Percentiles rank a stretch among this genome's conserved stretches.
Evolutionary conservation across 1,140 invertebrate genomes (phyloP).

Genomic region (Bombus haemorrhoidalis): DNA sequence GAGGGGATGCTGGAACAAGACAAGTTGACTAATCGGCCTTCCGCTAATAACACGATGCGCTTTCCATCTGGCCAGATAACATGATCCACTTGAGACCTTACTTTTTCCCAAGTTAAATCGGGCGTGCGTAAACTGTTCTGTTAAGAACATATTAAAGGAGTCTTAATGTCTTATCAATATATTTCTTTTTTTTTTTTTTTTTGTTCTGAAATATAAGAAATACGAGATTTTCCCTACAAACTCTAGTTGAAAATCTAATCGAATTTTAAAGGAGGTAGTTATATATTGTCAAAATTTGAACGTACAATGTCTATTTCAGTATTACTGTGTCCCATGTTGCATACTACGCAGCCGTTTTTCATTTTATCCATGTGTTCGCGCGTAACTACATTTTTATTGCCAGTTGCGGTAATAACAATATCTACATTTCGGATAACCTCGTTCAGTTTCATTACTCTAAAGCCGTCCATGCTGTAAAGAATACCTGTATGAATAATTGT

Average conservation of each 20-base stretch:
- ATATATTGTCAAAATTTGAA: conserved; percentile 62
- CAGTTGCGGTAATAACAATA: conserved; percentile 97
- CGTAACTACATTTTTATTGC: conserved; percentile 98
- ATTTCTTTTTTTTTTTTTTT: conserved; percentile 30
- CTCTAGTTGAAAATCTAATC: conserved; percentile 29
- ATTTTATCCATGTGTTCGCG: conserved; percentile 98
- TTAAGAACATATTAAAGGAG: conserved; percentile 73
- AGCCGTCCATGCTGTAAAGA: conserved; percentile 96
- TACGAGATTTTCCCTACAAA: conserved; percentile 44
- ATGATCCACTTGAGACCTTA: conserved; percentile 98
- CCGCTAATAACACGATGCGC: conserved; percentile 95
- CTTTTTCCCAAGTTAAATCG: conserved; percentile 98
- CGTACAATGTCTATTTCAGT: conserved; percentile 98
- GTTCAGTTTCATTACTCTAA: conserved; percentile 96
- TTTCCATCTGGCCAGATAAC: conserved; percentile 98
- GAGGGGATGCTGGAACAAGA: conserved; percentile 98
- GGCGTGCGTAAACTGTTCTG: conserved; percentile 96
- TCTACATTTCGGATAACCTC: conserved; percentile 97
- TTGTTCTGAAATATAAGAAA: conserved; percentile 59
- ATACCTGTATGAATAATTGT: background rate
- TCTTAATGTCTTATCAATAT: conserved; percentile 58
- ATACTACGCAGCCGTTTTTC: conserved; percentile 98
- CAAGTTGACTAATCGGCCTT: conserved; percentile 97
- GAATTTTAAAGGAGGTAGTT: conserved; percentile 29
- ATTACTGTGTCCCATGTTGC: conserved; percentile 99